Conservation (phyloP, 2,888 invertebrate species). For the Andrena camellia region DNA sequence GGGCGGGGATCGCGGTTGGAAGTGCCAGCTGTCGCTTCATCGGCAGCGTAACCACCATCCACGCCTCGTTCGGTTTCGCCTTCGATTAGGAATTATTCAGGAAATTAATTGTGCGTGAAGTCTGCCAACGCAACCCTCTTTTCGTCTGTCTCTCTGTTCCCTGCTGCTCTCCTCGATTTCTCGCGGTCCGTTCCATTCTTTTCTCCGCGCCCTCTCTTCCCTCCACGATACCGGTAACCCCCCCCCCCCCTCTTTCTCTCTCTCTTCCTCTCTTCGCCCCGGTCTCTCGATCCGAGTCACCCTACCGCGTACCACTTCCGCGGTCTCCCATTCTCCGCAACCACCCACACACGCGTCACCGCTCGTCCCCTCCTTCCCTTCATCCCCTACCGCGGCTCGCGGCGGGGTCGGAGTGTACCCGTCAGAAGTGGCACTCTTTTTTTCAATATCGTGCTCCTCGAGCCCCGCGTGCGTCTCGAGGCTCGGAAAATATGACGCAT, state of each 20-base stretch:
- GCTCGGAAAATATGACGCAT: conserved; percentile 66
- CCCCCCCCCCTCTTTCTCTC: background rate
- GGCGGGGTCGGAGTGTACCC: conserved; percentile 52
- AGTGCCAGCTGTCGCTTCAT: conserved; percentile 59
- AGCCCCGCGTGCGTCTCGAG: conserved; percentile 58
- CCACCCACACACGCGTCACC: conserved; percentile 59
- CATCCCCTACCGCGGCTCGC: conserved; percentile 12
- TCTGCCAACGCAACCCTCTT: conserved; percentile 69
- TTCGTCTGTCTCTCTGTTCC: conserved; percentile 22
- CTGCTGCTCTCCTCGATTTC: conserved; percentile 39
- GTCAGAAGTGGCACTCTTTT: conserved; percentile 73
- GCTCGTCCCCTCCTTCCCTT: conserved; percentile 14
- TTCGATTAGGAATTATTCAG: conserved; percentile 82
- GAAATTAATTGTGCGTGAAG: conserved; percentile 85
- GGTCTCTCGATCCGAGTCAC: conserved; percentile 45
- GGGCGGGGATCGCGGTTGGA: conserved; percentile 31
- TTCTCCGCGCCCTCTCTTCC: conserved; percentile 25
- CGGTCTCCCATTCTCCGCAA: conserved; percentile 63
- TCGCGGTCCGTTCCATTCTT: conserved; percentile 44
- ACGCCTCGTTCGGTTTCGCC: conserved; percentile 71
- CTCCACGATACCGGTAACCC: conserved; percentile 25
- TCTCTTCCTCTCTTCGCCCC: no score
- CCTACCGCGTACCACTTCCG: conserved; percentile 62
- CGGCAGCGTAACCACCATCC: conserved; percentile 53
- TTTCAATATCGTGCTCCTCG: conserved; percentile 70